These are phyloP conservation scores for Linyphia triangularis DNA, from an alignment of 2,888 invertebrate species.

Conservation along the genomic window DNA sequence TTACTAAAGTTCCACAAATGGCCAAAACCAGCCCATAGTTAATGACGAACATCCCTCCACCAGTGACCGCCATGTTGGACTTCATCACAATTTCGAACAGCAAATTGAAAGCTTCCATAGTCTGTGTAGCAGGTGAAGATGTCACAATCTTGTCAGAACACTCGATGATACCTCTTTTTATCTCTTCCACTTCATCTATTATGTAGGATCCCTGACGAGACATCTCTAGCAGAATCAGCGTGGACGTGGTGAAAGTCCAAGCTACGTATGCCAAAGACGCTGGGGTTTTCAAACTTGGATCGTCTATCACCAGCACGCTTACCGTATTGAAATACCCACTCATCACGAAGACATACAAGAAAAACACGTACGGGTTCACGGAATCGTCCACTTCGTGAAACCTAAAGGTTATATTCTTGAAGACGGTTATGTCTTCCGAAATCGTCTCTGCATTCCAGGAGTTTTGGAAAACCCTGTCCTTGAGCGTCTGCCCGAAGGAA, in stretches of 20 bases:
- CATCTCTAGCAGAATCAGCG: neutral
- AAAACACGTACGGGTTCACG: neutral
- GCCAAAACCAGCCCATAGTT: conserved; percentile 22
- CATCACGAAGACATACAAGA: conserved; percentile 14
- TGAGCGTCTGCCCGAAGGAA: neutral
- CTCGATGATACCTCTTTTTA: neutral
- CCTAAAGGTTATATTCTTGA: neutral
- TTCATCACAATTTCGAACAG: conserved; percentile 15
- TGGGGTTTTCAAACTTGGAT: neutral
- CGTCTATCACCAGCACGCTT: neutral
- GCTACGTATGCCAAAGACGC: neutral
- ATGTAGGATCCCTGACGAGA: conserved; percentile 28
- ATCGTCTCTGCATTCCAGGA: neutral
- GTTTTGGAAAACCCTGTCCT: neutral
- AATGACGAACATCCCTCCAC: conserved; percentile 51
- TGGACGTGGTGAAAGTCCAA: conserved; percentile 5
- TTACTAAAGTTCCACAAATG: conserved; percentile 32
- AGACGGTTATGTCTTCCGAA: neutral
- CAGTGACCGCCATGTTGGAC: conserved; percentile 29
- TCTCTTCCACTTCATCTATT: neutral
- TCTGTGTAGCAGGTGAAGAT: neutral
- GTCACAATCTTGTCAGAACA: neutral
- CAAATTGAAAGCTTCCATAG: neutral
- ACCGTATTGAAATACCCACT: conserved; percentile 13
- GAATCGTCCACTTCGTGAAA: neutral